phyloP scores from a whole-genome alignment of 2,113 vertebrate species.

The Hydropotes inermis region DNA sequence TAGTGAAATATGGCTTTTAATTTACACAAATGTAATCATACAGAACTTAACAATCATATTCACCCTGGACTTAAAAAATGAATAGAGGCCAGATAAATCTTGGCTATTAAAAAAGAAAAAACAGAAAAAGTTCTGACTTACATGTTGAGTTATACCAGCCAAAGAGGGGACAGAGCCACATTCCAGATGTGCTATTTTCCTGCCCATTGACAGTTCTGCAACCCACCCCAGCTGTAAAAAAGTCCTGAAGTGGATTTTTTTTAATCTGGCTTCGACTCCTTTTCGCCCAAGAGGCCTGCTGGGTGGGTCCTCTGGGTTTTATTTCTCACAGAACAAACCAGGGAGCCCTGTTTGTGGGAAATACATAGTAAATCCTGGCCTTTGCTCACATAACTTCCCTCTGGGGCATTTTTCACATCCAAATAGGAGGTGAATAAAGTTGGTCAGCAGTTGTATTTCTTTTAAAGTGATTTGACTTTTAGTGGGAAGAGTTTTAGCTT shows the following conservation, averaged over 20 bases:
- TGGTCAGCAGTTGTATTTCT: conserved; percentile 75
- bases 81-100: conserved; percentile 83
- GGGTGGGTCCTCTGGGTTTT: conserved; percentile 77
- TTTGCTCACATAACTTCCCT: conserved; percentile 67
- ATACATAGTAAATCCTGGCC: conserved; percentile 66
- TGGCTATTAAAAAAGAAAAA: conserved; percentile 69
- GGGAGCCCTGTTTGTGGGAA: conserved; percentile 74
- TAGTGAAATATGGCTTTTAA: conserved; percentile 80
- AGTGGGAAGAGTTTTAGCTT: conserved; percentile 24
- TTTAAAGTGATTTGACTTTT: conserved; percentile 37
- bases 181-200: conserved; percentile 85
- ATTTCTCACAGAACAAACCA: conserved; percentile 75
- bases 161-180: conserved; percentile 77
- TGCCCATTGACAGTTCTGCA: conserved; percentile 83
- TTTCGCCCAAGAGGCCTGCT: conserved; percentile 74
- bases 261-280: conserved; percentile 76
- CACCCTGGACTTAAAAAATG: conserved; percentile 78
- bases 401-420: conserved; percentile 72
- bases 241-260: conserved; percentile 80
- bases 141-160: conserved; percentile 82
- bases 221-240: conserved; percentile 80
- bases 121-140: conserved; percentile 69
- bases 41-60: conserved; percentile 78
- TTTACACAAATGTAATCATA: conserved; percentile 75
- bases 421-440: conserved; percentile 72